Evolutionary conservation across 2,113 vertebrate species (phyloP).

Genomic region (Onychostruthus taczanowskii): DNA sequence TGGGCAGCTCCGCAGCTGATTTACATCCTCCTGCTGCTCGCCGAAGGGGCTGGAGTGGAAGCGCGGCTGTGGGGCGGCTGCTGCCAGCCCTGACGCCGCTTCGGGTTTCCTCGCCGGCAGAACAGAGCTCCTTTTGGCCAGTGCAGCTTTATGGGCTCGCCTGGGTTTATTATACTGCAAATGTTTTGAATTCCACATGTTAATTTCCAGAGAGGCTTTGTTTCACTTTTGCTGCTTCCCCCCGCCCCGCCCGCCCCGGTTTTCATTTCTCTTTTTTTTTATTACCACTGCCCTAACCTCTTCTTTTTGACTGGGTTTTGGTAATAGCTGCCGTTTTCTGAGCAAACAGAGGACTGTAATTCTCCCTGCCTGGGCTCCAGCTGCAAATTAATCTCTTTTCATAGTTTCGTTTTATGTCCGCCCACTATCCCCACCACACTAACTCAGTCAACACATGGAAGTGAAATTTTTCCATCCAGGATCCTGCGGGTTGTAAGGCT

Average conservation of each 20-base stretch:
- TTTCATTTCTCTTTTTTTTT: not conserved
- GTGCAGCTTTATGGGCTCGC: constrained; percentile 39
- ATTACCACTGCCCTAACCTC: not conserved
- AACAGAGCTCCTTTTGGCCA: constrained; percentile 51
- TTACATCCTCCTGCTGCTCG: constrained; percentile 44
- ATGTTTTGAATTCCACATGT: constrained; percentile 65
- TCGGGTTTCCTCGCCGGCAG: constrained; percentile 37
- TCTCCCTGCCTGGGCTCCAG: constrained; percentile 36
- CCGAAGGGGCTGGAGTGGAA: constrained; percentile 41
- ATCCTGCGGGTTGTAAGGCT: constrained; percentile 11
- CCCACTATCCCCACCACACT: constrained; percentile 25
- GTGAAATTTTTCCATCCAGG: constrained; percentile 61
- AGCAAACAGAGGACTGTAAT: not conserved
- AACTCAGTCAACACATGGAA: constrained; percentile 58
- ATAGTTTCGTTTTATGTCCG: constrained; percentile 36
- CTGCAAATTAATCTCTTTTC: constrained; percentile 56
- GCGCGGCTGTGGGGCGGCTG: not conserved
- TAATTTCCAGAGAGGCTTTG: constrained; percentile 48
- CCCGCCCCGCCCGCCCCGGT: not conserved
- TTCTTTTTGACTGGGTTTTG: not conserved
- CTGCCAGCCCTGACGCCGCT: constrained; percentile 38
- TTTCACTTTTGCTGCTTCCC: not conserved
- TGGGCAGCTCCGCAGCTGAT: constrained; percentile 56
- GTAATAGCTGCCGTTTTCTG: constrained; percentile 19
- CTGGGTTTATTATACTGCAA: constrained; percentile 50